phyloP scores from a whole-genome alignment of 53 echinoderm and acorn worm species.

The Echinarachnius parma region DNA sequence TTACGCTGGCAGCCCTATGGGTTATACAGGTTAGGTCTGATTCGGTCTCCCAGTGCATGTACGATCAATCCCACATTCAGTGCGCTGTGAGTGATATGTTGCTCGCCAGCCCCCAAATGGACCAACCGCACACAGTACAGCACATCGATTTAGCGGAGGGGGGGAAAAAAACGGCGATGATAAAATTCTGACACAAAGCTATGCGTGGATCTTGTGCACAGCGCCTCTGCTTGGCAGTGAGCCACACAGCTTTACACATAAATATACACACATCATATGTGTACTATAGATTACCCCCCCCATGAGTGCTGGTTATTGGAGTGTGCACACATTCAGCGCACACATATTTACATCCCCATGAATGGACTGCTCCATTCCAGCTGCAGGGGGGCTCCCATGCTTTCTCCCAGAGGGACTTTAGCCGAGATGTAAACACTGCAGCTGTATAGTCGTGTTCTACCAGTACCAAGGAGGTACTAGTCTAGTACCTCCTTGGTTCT shows the following conservation, averaged over 20 bases:
- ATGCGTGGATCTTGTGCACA: background rate
- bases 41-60: conserved; percentile 23
- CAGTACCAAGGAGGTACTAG: no score
- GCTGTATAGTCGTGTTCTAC: no score
- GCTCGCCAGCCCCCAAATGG: conserved; percentile 37
- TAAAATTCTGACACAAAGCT: conserved; percentile 40
- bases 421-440: conserved; percentile 44
- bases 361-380: conserved; percentile 51
- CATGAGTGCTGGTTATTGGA: conserved; percentile 58
- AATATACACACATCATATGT: conserved; percentile 53
- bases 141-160: background rate
- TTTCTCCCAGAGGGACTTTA: conserved; percentile 13
- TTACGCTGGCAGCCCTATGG: conserved; percentile 31
- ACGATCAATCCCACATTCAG: conserved; percentile 42
- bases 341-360: conserved; percentile 62
- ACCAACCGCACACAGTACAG: conserved; percentile 12
- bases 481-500: no score
- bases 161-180: background rate
- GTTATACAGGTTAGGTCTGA: conserved; percentile 25
- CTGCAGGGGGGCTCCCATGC: conserved; percentile 37
- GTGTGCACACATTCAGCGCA: conserved; percentile 49
- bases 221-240: background rate
- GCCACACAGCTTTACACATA: conserved; percentile 47
- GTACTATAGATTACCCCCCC: conserved; percentile 65
- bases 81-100: conserved; percentile 31